These are phyloP conservation scores for Hirtodrosophila confusa DNA, from an alignment of 2,888 invertebrate species.

Conservation along the genomic window DNA sequence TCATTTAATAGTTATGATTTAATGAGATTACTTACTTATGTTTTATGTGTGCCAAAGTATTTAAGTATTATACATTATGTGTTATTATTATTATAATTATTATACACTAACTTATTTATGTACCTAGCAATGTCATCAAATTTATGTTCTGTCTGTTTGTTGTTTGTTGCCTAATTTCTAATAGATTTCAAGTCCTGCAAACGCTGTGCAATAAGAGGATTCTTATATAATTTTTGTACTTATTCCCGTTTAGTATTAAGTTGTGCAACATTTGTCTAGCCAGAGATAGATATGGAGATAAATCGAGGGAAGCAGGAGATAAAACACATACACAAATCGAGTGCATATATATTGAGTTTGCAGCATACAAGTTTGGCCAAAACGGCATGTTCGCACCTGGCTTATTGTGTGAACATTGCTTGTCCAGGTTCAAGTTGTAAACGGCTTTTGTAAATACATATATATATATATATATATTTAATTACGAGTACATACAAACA, in stretches of 20 bases:
- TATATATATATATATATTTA: constrained; percentile 20
- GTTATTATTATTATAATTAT: constrained; percentile 23
- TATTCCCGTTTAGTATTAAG: constrained; percentile 34
- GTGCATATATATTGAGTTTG: constrained; percentile 19
- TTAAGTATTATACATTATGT: constrained; percentile 50
- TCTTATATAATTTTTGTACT: constrained; percentile 16
- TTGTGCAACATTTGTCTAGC: constrained; percentile 36
- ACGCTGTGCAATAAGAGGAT: constrained; percentile 64
- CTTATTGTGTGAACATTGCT: constrained; percentile 12
- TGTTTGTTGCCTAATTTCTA: constrained; percentile 71
- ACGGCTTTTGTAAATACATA: constrained; percentile 59
- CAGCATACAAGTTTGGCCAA: no score
- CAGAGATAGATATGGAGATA: constrained; percentile 8
- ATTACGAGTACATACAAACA: constrained; percentile 12
- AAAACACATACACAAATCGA: constrained; percentile 25
- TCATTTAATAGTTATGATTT: constrained; percentile 32
- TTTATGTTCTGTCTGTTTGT: not conserved
- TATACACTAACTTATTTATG: not conserved
- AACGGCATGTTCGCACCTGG: constrained; percentile 8
- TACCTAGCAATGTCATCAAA: constrained; percentile 13
- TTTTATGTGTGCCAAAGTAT: constrained; percentile 73
- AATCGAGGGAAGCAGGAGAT: not conserved
- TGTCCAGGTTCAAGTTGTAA: constrained; percentile 36
- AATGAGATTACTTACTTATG: constrained; percentile 27
- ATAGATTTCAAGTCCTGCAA: constrained; percentile 44